Evolutionary conservation across 2,797 vertebrate genomes (phyloP).

Genomic region (Enteromius unitaeniatus): DNA sequence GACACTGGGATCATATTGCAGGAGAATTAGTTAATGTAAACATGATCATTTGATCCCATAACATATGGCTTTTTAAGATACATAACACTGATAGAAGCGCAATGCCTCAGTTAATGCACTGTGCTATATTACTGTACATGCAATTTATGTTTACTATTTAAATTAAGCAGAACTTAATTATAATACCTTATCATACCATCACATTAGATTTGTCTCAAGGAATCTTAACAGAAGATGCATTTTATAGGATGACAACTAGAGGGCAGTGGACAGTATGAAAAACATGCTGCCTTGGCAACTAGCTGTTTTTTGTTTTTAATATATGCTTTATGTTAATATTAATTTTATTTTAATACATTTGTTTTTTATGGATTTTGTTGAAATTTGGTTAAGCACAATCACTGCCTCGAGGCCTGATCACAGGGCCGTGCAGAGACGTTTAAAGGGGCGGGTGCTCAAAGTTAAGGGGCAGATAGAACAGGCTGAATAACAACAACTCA

Average conservation of each 20-base stretch:
- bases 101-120: background rate
- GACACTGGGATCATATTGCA: background rate
- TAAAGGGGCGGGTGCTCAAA: too few relatives aligned
- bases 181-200: background rate
- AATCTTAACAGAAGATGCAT: background rate
- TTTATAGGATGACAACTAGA: constrained; percentile 66
- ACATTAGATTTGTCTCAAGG: background rate
- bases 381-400: background rate
- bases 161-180: background rate
- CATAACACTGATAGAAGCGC: background rate
- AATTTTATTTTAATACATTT: background rate
- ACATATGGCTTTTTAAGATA: background rate
- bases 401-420: too few relatives aligned
- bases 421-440: too few relatives aligned
- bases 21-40: background rate
- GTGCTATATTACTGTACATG: background rate
- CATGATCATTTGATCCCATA: background rate
- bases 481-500: too few relatives aligned
- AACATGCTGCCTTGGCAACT: background rate
- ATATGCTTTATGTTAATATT: background rate
- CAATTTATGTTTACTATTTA: background rate
- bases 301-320: too few relatives aligned
- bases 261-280: constrained; percentile 66
- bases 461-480: too few relatives aligned
- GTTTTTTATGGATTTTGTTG: background rate